Evolutionary conservation across 1,140 invertebrate species (phyloP).

Genomic region (Drosophila eugracilis): DNA sequence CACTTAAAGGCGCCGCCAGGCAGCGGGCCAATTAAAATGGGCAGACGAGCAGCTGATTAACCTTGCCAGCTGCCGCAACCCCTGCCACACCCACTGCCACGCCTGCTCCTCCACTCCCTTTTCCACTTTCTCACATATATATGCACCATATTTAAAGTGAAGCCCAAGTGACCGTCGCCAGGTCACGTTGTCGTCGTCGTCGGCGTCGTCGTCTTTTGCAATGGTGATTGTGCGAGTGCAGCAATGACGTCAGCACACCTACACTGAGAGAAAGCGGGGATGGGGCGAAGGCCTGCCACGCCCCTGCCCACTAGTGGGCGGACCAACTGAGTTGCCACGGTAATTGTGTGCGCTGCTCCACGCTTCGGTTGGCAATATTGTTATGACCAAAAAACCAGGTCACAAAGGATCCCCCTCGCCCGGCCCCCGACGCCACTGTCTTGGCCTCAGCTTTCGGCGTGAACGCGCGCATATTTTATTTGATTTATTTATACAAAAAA

Average conservation of each 20-base stretch:
- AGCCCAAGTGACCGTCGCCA: slow-evolving; percentile 75
- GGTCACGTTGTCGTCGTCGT: slow-evolving; percentile 60
- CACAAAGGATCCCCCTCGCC: slow-evolving; percentile 63
- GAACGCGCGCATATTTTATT: slow-evolving; percentile 81
- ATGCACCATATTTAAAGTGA: slow-evolving; percentile 39
- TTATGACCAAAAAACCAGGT: slow-evolving; percentile 83
- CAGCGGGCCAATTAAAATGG: slow-evolving; percentile 76
- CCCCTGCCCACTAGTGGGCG: slow-evolving; percentile 42
- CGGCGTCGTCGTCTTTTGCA: slow-evolving; percentile 54
- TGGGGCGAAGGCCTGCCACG: slow-evolving; percentile 36
- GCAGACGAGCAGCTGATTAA: slow-evolving; percentile 74
- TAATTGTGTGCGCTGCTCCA: slow-evolving; percentile 80
- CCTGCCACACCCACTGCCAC: neutral
- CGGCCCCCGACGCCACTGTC: slow-evolving; percentile 19
- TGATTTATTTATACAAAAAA: slow-evolving; percentile 72
- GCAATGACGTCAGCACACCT: slow-evolving; percentile 70
- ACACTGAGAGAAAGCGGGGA: slow-evolving; percentile 19
- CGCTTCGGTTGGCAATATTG: slow-evolving; percentile 83
- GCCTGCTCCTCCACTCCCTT: neutral
- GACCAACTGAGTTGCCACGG: slow-evolving; percentile 64
- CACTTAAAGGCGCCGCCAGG: slow-evolving; percentile 65
- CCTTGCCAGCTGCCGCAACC: slow-evolving; percentile 48
- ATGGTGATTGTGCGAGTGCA: slow-evolving; percentile 80
- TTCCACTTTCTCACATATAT: neutral
- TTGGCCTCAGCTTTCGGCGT: slow-evolving; percentile 58